Evolutionary conservation across 2,113 vertebrate genomes (phyloP), one percentile per base, ranked within the genome.

Genomic region (Mola mola): DNA sequence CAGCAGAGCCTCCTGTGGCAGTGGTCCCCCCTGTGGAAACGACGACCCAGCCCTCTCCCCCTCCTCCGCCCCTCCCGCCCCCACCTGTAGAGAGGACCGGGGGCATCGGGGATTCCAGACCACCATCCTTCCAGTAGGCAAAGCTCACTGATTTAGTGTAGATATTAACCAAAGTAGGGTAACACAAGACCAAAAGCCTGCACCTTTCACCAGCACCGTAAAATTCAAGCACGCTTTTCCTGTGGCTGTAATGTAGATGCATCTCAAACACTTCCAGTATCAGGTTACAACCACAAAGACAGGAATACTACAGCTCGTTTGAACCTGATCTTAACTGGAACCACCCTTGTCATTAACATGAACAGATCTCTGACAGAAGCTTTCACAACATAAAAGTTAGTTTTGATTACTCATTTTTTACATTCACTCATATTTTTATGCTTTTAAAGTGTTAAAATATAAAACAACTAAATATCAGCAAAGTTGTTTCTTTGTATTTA

Each of bases 111-210:
- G 95, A 97, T 79, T 96, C 95, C 19, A 92, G 95, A 26, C 95
- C 95, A 0, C 95, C 95, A 0, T 97, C 95, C 15, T 97, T 97
- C 79, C 95, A 97, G 95, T 97, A 85, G 92, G 94, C 84, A 42
- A 48, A n/a, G 19, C 37, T 15, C 9, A 9, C 15, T 3, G n/a
- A n/a, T n/a, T n/a, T n/a, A n/a, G n/a, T n/a, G n/a, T n/a, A n/a
- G n/a, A n/a, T n/a, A n/a, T n/a, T n/a, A n/a, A n/a, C n/a, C n/a
- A n/a, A n/a, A n/a, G n/a, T n/a, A n/a, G n/a, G n/a, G n/a, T n/a
- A n/a, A n/a, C n/a, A n/a, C n/a, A n/a, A n/a, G n/a, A n/a, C n/a
- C n/a, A n/a, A n/a, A n/a, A n/a, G n/a, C 6, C 43, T 17, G 4
- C 20, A 1, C 17, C 36, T 16, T 49, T 29, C 1, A 0, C 12